phyloP scores from a whole-genome alignment of 1,140 invertebrate species.

The Drosophila rhopaloa region DNA sequence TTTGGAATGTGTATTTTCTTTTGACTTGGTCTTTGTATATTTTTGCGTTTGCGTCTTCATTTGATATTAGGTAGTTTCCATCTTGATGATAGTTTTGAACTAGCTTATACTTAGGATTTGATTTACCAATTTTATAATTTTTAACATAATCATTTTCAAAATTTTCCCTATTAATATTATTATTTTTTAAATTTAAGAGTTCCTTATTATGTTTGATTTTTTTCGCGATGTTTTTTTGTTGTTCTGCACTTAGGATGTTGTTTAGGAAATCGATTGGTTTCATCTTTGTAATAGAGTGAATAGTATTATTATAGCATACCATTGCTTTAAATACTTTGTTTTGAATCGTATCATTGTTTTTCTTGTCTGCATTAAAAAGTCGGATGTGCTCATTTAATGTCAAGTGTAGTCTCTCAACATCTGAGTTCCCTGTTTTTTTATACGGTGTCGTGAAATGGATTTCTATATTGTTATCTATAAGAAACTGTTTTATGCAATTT shows the following conservation, averaged over 20 bases:
- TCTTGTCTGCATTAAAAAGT: conserved; percentile 4
- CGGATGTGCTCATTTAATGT: conserved; percentile 1
- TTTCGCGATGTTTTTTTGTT: not conserved
- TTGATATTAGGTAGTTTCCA: too few relatives aligned
- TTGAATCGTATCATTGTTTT: conserved; percentile 7
- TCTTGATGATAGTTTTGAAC: too few relatives aligned
- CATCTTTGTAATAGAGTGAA: not conserved
- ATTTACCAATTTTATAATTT: too few relatives aligned
- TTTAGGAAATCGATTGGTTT: not conserved
- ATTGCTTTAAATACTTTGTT: conserved; percentile 3
- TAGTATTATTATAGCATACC: too few relatives aligned
- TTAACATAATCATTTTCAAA: not conserved
- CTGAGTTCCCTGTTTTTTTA: conserved; percentile 4
- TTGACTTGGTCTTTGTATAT: too few relatives aligned
- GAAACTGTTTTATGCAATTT: not conserved
- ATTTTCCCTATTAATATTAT: too few relatives aligned
- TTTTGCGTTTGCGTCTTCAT: too few relatives aligned
- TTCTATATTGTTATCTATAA: not conserved
- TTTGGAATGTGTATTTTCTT: too few relatives aligned
- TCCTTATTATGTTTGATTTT: not conserved
- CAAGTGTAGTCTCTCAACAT: conserved; percentile 4
- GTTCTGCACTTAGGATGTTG: not conserved
- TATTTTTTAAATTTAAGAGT: too few relatives aligned
- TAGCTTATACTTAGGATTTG: too few relatives aligned
- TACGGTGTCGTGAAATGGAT: not conserved